These are phyloP conservation scores for Hirtodrosophila histrioides DNA, from an alignment of 2,888 invertebrate genomes.

Conservation along the genomic window DNA sequence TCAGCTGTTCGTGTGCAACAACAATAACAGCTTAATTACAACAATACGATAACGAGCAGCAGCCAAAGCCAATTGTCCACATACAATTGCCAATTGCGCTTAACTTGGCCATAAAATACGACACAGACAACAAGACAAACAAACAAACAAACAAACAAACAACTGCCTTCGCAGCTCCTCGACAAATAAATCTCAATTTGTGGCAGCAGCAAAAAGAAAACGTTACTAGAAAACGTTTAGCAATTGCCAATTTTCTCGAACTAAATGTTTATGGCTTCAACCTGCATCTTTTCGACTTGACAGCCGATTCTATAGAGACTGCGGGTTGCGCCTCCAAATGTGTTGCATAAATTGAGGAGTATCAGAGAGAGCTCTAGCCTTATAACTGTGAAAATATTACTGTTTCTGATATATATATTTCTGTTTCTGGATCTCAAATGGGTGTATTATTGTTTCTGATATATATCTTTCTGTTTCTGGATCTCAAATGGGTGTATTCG, in stretches of 20 bases:
- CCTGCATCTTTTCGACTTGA: slow-evolving; percentile 19
- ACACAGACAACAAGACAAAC: slow-evolving; percentile 30
- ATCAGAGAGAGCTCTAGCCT: too few relatives aligned
- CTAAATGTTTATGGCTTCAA: slow-evolving; percentile 64
- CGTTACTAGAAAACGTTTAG: slow-evolving; percentile 59
- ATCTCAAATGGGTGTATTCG: too few relatives aligned
- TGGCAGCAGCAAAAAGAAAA: slow-evolving; percentile 41
- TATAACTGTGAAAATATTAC: too few relatives aligned
- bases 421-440: too few relatives aligned
- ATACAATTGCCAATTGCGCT: slow-evolving; percentile 76
- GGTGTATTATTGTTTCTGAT: too few relatives aligned
- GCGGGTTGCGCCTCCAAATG: not conserved
- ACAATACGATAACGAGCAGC: slow-evolving; percentile 65
- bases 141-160: slow-evolving; percentile 15
- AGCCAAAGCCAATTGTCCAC: slow-evolving; percentile 66
- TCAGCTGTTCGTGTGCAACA: slow-evolving; percentile 16
- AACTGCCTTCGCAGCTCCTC: slow-evolving; percentile 16
- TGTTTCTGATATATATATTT: too few relatives aligned
- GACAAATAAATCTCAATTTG: slow-evolving; percentile 66
- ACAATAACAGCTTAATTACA: slow-evolving; percentile 72
- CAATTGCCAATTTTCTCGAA: slow-evolving; percentile 69
- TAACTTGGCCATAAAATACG: slow-evolving; percentile 72
- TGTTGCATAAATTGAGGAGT: slow-evolving; percentile 17
- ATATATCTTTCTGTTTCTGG: too few relatives aligned
- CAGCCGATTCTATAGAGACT: slow-evolving; percentile 6